A percentile compares a stretch with the other conserved stretches of the same genome.
Conservation (phyloP, 2,888 invertebrate genomes). For the Harmothoe impar region DNA sequence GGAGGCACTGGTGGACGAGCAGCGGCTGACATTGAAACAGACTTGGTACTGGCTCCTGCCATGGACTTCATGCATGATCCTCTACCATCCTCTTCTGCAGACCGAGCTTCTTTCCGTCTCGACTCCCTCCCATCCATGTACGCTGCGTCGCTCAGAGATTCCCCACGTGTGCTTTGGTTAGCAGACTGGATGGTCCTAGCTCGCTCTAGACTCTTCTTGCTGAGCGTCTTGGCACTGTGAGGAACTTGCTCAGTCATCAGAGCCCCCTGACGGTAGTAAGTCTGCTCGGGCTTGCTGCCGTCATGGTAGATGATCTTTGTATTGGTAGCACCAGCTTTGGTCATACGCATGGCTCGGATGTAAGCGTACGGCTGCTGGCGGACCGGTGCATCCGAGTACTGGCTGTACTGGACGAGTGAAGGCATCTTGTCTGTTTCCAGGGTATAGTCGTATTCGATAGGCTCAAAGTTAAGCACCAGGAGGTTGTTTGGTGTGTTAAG, state of each 20-base stretch:
- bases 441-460: constrained; percentile 81
- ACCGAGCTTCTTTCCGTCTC: not conserved
- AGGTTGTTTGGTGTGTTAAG: constrained; percentile 81
- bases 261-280: constrained; percentile 47
- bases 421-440: constrained; percentile 81
- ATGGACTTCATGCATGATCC: constrained; percentile 17
- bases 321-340: constrained; percentile 80
- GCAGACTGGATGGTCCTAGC: constrained; percentile 77
- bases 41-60: constrained; percentile 55
- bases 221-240: constrained; percentile 80
- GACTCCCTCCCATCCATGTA: not conserved
- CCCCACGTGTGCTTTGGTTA: not conserved
- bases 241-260: constrained; percentile 73
- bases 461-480: constrained; percentile 82
- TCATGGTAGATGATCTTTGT: constrained; percentile 73
- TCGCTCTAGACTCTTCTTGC: constrained; percentile 75
- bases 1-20: constrained; percentile 66
- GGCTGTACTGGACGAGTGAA: constrained; percentile 80
- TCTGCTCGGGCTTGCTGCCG: constrained; percentile 69
- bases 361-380: constrained; percentile 80
- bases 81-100: not conserved
- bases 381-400: constrained; percentile 80
- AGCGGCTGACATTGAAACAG: constrained; percentile 39
- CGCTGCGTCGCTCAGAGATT: not conserved
- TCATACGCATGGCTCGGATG: constrained; percentile 82